Evolutionary conservation across 2,113 vertebrate genomes (phyloP).

Genomic region (Chaenogobius annularis): DNA sequence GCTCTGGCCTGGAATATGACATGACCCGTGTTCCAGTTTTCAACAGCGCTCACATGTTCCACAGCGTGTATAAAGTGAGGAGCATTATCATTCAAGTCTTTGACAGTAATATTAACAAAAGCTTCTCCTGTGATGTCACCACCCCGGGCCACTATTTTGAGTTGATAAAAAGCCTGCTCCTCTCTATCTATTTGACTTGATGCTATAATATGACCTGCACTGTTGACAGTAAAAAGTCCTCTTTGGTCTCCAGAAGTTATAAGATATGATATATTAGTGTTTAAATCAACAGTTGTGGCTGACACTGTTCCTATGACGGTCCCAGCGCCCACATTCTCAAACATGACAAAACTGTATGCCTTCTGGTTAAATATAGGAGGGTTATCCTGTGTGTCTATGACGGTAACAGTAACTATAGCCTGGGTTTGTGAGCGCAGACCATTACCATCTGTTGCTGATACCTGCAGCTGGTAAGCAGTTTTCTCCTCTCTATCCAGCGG

Average conservation of each 20-base stretch:
- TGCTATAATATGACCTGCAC: slow-evolving; percentile 85
- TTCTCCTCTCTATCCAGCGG: slow-evolving; percentile 93
- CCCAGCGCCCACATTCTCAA: slow-evolving; percentile 89
- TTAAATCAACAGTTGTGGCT: slow-evolving; percentile 90
- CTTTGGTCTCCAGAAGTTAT: slow-evolving; percentile 92
- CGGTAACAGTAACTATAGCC: slow-evolving; percentile 93
- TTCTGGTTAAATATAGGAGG: slow-evolving; percentile 90
- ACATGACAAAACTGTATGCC: slow-evolving; percentile 93
- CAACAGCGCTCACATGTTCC: slow-evolving; percentile 91
- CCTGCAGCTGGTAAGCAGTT: slow-evolving; percentile 90
- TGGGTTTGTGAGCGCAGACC: slow-evolving; percentile 85
- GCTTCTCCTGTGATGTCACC: slow-evolving; percentile 89
- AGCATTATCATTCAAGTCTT: slow-evolving; percentile 95
- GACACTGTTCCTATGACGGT: slow-evolving; percentile 89
- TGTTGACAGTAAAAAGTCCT: slow-evolving; percentile 85
- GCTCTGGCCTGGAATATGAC: slow-evolving; percentile 92
- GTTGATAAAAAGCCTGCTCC: slow-evolving; percentile 90
- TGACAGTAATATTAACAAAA: slow-evolving; percentile 91
- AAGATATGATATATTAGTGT: slow-evolving; percentile 93
- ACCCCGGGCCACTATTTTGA: slow-evolving; percentile 90
- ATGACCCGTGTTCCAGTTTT: slow-evolving; percentile 94
- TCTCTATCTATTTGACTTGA: slow-evolving; percentile 89
- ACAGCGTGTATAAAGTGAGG: slow-evolving; percentile 87
- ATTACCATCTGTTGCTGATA: slow-evolving; percentile 89
- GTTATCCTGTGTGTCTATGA: slow-evolving; percentile 94